These are phyloP conservation scores for Pterocles orientalis DNA, from an alignment of 2,113 vertebrate genomes.

Conservation along the genomic window DNA sequence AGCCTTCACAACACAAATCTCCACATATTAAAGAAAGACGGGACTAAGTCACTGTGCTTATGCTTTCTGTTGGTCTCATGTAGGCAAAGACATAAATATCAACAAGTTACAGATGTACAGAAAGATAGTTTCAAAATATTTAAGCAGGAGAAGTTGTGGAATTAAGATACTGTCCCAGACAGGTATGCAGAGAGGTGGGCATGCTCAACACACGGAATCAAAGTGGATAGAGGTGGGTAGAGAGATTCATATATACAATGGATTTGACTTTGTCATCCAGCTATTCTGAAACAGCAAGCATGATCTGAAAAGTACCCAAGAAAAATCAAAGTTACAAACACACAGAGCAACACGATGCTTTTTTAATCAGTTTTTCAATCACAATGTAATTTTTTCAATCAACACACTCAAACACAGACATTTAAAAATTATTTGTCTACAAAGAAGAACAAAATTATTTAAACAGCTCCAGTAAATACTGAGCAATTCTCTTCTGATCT, in stretches of 20 bases:
- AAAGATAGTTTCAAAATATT: neutral
- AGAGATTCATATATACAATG: neutral
- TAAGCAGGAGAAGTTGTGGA: neutral
- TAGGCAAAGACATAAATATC: no score
- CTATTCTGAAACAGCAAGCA: neutral
- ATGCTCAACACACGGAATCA: neutral
- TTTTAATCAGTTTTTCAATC: constrained; percentile 59
- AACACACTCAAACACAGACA: neutral
- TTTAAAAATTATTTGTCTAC: constrained; percentile 46
- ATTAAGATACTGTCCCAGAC: neutral
- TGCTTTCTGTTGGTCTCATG: no score
- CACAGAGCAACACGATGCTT: neutral
- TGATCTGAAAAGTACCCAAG: neutral
- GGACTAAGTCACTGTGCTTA: neutral
- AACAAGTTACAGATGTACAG: no score
- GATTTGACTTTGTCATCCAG: no score
- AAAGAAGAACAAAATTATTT: neutral
- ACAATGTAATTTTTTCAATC: constrained; percentile 16
- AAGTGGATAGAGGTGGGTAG: neutral
- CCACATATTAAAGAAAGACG: neutral
- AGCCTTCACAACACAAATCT: neutral
- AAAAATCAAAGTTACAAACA: neutral
- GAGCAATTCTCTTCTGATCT: constrained; percentile 44
- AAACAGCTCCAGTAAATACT: constrained; percentile 38
- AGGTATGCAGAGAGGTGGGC: neutral